A percentile compares a stretch with the other conserved stretches of the same genome.
These are phyloP conservation scores for Isichthys henryi DNA, from an alignment of 2,113 vertebrate species.

Conservation along the genomic window DNA sequence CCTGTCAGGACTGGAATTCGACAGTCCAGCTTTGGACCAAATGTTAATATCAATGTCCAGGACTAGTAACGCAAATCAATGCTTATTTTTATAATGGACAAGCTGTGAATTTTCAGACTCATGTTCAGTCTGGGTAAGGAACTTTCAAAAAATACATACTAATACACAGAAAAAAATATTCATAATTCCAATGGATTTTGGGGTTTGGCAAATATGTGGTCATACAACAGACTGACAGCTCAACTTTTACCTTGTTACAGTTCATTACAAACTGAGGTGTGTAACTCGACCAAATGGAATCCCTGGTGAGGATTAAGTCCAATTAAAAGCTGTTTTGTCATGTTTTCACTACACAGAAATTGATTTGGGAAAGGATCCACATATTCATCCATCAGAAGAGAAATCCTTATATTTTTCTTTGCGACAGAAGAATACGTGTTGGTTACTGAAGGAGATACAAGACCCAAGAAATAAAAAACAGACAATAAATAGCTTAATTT, in stretches of 20 bases:
- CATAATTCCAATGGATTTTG: not conserved
- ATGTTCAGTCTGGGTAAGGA: not conserved
- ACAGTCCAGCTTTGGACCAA: not conserved
- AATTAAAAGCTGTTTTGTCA: not conserved
- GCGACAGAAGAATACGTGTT: not conserved
- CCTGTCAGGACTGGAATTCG: not conserved
- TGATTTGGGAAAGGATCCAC: not conserved
- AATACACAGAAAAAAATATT: not conserved
- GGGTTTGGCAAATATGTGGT: not conserved
- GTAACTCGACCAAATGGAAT: not conserved
- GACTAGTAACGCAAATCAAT: not conserved
- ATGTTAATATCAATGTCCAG: not conserved
- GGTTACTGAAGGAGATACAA: not conserved
- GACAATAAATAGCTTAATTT: conserved; percentile 5
- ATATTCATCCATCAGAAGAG: not conserved
- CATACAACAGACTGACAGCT: not conserved
- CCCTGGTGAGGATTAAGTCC: not conserved
- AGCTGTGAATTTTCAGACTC: not conserved
- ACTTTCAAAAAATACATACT: not conserved
- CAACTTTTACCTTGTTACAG: not conserved
- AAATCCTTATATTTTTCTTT: not conserved
- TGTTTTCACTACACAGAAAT: not conserved
- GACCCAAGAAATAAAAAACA: not conserved
- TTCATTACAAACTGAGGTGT: not conserved
- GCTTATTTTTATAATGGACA: not conserved